Evolutionary conservation across 2,797 vertebrate species (phyloP), one percentile per base, ranked within the genome.

Genomic region (Falco berigora): DNA sequence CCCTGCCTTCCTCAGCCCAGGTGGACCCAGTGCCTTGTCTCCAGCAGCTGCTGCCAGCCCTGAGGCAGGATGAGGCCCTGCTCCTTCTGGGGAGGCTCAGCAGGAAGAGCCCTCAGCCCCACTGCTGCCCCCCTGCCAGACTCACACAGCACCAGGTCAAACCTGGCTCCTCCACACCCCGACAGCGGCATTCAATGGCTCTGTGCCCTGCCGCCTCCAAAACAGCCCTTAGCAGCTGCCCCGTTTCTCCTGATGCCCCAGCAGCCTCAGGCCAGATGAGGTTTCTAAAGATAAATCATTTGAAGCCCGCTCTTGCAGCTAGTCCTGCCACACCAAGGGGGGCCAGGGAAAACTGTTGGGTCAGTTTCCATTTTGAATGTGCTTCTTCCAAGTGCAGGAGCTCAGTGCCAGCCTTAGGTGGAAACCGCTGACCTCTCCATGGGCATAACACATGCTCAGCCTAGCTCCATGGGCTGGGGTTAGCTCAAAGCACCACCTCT

Each of bases 161-260:
- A 9, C 14, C 66, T 42, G 18, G 27, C 32, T 49, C 76, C 38
- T 47, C 77, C 23, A 49, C 25, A n/a, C 23, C n/a, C 61, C 4
- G 4, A 24, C 56, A 21, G 67, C 3, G 0, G n/a, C 47, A 4
- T 3, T 5, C 3, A 1, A 56, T 6, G 22, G 47, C 55, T 47
- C 64, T 21, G 8, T 15, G 14, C 49, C 9, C 73, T 6, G 55
- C 55, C 36, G 32, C 12, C 79, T 32, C 61, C 73, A 68, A n/a
- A 72, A 25, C 3, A 1, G 15, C 40, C 84, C 61, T 36, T 2
- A 2, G 75, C 47, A 67, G 62, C 47, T 38, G 27, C 2, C 4
- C n/a, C 24, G 2, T 13, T 50, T 63, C 62, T 86, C 34, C 84
- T 14, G n/a, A 9, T 59, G 58, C 19, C 36, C 58, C 44, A n/a